Evolutionary conservation across 2,797 vertebrate species (phyloP).

Genomic region (Macropodus opercularis): DNA sequence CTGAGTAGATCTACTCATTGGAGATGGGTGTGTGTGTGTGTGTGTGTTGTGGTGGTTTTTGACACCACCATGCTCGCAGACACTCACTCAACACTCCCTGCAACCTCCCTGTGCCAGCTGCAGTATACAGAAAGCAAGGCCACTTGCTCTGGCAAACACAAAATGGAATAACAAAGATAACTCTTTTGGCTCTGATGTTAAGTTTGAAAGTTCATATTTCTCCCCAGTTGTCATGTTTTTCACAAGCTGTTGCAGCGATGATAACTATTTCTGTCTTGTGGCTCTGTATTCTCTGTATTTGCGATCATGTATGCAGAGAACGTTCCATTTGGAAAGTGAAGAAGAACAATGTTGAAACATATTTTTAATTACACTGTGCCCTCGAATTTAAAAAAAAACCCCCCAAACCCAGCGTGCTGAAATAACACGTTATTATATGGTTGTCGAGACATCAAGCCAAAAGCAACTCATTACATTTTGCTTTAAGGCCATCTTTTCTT

Average conservation of each 20-base stretch:
- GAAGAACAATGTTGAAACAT: conserved; percentile 62
- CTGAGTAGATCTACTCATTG: too few species aligned
- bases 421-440: conserved; percentile 77
- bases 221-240: conserved; percentile 47
- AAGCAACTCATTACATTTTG: conserved; percentile 69
- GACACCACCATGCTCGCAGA: conserved; percentile 54
- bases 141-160: conserved; percentile 29
- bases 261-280: conserved; percentile 37
- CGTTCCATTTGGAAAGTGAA: conserved; percentile 59
- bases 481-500: conserved; percentile 69
- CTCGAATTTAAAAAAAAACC: conserved; percentile 43
- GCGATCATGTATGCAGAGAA: conserved; percentile 63
- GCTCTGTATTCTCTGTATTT: conserved; percentile 66
- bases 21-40: too few species aligned
- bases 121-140: conserved; percentile 16
- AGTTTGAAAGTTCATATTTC: conserved; percentile 56
- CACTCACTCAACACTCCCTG: conserved; percentile 54
- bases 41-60: conserved; percentile 37
- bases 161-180: conserved; percentile 54
- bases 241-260: conserved; percentile 40
- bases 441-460: conserved; percentile 67
- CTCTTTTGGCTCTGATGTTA: conserved; percentile 41
- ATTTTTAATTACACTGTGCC: conserved; percentile 71
- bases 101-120: conserved; percentile 54
- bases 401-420: conserved; percentile 49